Evolutionary conservation across 2,888 invertebrate genomes (phyloP).

Genomic region (Oligia fasciuncula): DNA sequence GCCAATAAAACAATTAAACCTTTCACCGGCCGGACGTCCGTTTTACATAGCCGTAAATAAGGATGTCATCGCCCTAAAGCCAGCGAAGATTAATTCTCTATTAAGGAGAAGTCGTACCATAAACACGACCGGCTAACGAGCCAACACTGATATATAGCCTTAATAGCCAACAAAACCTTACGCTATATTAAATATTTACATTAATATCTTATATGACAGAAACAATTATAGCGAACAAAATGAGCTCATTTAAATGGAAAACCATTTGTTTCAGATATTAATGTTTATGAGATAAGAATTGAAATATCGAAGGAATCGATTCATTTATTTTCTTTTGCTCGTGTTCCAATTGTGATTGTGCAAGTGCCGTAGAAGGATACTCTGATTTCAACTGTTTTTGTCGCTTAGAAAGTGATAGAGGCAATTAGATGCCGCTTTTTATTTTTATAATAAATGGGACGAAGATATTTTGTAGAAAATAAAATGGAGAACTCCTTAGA

Average conservation of each 20-base stretch:
- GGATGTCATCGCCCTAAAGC: constrained; percentile 80
- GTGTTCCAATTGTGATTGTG: constrained; percentile 18
- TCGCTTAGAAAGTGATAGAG: constrained; percentile 36
- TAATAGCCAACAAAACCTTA: constrained; percentile 64
- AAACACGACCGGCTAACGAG: constrained; percentile 67
- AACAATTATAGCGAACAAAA: constrained; percentile 66
- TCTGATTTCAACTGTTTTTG: constrained; percentile 28
- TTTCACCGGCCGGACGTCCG: constrained; percentile 85
- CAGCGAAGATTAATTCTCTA: constrained; percentile 74
- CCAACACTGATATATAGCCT: constrained; percentile 66
- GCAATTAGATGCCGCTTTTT: constrained; percentile 22
- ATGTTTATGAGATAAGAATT: constrained; percentile 55
- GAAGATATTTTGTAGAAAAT: background rate
- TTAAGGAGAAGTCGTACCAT: constrained; percentile 66
- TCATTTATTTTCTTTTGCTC: constrained; percentile 41
- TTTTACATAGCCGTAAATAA: constrained; percentile 74
- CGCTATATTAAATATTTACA: constrained; percentile 67
- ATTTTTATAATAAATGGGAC: constrained; percentile 15
- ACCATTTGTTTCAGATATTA: constrained; percentile 61
- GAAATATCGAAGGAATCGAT: constrained; percentile 55
- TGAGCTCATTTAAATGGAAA: constrained; percentile 65
- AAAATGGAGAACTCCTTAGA: background rate
- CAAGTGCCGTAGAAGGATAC: constrained; percentile 46
- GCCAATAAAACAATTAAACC: constrained; percentile 79
- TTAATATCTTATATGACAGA: constrained; percentile 64